Percentiles rank a stretch among this genome's conserved stretches.
These are phyloP conservation scores for Lophotriccus pileatus DNA, from an alignment of 2,797 vertebrate genomes.

Conservation along the genomic window DNA sequence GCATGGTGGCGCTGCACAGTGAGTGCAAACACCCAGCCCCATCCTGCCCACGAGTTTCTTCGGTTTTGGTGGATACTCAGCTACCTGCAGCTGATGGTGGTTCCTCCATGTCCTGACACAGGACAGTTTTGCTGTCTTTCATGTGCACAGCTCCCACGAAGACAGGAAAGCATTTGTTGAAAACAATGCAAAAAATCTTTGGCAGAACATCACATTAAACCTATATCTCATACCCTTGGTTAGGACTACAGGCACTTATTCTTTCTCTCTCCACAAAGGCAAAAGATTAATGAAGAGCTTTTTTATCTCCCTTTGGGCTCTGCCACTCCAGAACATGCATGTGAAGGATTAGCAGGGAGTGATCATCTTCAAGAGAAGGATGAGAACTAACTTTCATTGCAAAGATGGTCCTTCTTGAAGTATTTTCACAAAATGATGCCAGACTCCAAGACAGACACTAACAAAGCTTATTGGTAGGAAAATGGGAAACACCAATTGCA, in stretches of 20 bases:
- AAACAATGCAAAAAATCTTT: background rate
- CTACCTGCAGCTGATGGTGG: background rate
- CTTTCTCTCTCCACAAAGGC: background rate
- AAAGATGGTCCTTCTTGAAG: background rate
- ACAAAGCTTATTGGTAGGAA: background rate
- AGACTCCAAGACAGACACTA: background rate
- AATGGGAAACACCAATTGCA: background rate
- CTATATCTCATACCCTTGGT: background rate
- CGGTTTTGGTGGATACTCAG: background rate
- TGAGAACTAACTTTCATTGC: background rate
- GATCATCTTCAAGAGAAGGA: background rate
- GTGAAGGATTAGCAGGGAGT: background rate
- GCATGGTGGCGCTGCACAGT: fast-evolving
- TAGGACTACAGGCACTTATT: background rate
- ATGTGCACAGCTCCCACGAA: background rate
- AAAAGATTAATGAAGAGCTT: background rate
- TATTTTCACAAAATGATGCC: background rate
- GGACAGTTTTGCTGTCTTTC: background rate
- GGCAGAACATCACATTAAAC: background rate
- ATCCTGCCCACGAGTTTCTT: background rate
- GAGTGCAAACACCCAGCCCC: background rate
- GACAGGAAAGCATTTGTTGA: background rate
- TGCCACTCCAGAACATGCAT: background rate
- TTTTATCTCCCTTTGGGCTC: background rate
- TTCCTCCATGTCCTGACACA: background rate